phyloP scores from a whole-genome alignment of 2,888 invertebrate genomes.

The Habroteleia sp. region DNA sequence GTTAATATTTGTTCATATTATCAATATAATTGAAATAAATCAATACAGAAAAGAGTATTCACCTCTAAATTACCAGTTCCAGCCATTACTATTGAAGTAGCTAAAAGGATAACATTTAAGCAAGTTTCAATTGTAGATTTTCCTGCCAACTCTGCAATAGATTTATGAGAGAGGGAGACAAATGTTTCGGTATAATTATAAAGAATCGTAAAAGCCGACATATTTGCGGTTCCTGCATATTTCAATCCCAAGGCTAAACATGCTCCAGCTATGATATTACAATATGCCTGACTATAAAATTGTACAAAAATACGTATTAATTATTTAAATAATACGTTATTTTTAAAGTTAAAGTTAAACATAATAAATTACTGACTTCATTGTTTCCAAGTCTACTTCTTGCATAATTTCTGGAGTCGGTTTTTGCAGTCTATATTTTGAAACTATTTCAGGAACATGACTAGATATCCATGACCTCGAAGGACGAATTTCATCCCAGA shows the following conservation, averaged over 20 bases:
- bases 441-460: slow-evolving; percentile 89
- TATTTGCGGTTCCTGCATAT: slow-evolving; percentile 95
- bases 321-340: too few species aligned
- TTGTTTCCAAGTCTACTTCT: slow-evolving; percentile 93
- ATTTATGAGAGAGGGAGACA: slow-evolving; percentile 85
- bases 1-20: too few species aligned
- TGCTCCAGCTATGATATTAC: slow-evolving; percentile 96
- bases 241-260: slow-evolving; percentile 96
- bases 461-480: slow-evolving; percentile 91
- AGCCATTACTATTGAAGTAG: slow-evolving; percentile 95
- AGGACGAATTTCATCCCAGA: slow-evolving; percentile 93
- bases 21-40: too few species aligned
- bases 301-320: too few species aligned
- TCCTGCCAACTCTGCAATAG: slow-evolving; percentile 93
- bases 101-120: slow-evolving; percentile 90
- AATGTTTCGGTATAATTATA: slow-evolving; percentile 88
- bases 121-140: slow-evolving; percentile 94
- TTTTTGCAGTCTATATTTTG: slow-evolving; percentile 89
- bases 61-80: slow-evolving; percentile 94
- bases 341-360: neutral
- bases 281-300: slow-evolving; percentile 90
- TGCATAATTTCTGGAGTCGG: slow-evolving; percentile 84
- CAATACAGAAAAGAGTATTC: too few species aligned
- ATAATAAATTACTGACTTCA: slow-evolving; percentile 86
- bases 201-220: slow-evolving; percentile 89